Conservation (phyloP, 2,797 vertebrate genomes). For the Acrossocheilus wenchowensis region DNA sequence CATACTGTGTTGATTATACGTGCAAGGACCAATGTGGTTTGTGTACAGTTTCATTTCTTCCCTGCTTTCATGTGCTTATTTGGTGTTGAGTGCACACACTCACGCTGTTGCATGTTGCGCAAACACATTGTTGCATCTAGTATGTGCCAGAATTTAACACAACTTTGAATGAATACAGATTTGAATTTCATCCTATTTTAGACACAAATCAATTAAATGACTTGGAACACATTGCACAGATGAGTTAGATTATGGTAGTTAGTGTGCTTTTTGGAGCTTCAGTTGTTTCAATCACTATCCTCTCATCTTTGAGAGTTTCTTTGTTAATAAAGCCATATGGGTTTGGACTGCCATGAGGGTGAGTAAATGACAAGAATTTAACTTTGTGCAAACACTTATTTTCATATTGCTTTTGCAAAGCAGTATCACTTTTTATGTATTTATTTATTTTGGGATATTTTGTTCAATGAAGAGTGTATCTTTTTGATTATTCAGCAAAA, state of each 20-base stretch:
- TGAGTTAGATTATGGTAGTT: background rate
- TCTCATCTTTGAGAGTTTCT: background rate
- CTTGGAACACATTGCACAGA: background rate
- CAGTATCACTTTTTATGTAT: background rate
- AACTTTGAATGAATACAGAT: background rate
- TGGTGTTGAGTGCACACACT: background rate
- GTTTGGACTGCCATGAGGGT: background rate
- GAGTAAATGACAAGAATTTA: background rate
- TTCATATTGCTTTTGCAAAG: background rate
- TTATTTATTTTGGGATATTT: background rate
- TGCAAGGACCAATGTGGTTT: background rate
- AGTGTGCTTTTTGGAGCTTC: slow-evolving; percentile 1
- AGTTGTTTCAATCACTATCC: background rate
- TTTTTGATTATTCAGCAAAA: background rate
- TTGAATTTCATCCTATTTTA: background rate
- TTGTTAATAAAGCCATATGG: background rate
- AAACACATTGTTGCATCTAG: background rate
- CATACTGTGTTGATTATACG: background rate
- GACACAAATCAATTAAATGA: background rate
- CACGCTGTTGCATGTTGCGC: background rate
- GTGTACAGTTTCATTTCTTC: background rate
- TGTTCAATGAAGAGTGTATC: background rate
- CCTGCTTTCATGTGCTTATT: background rate
- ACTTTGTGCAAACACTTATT: background rate
- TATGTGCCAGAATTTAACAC: background rate